A percentile compares a stretch with the other conserved stretches of the same genome.
These are phyloP conservation scores for Gonioctena quinquepunctata DNA, from an alignment of 1,140 invertebrate genomes.

Conservation along the genomic window DNA sequence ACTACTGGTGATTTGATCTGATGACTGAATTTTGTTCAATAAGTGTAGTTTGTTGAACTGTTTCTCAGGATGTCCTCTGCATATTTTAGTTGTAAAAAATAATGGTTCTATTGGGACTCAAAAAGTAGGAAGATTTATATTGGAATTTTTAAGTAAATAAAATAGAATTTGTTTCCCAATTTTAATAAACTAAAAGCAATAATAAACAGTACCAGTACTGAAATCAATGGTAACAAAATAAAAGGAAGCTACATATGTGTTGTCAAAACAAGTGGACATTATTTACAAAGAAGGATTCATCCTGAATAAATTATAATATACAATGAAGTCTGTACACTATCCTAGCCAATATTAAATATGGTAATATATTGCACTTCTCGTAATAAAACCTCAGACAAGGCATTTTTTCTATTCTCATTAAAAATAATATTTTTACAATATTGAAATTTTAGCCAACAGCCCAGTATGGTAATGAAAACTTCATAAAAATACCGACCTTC, in stretches of 20 bases:
- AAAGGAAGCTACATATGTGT: background rate
- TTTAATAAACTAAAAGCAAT: background rate
- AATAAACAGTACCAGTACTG: background rate
- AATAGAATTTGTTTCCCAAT: too few relatives aligned
- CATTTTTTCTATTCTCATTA: conserved; percentile 27
- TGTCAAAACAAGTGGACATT: background rate
- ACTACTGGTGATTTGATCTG: too few relatives aligned
- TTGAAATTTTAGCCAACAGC: conserved; percentile 30
- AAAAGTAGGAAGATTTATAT: too few relatives aligned
- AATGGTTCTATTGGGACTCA: too few relatives aligned
- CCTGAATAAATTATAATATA: conserved; percentile 20
- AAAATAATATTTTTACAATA: conserved; percentile 21
- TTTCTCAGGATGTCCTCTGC: too few relatives aligned
- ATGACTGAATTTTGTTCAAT: too few relatives aligned
- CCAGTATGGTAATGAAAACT: conserved; percentile 30
- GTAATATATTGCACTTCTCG: conserved; percentile 34
- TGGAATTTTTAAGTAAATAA: too few relatives aligned
- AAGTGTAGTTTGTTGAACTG: too few relatives aligned
- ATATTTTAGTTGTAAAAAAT: too few relatives aligned
- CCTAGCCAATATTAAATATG: conserved; percentile 27
- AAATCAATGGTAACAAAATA: background rate
- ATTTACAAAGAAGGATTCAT: background rate
- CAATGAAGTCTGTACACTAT: conserved; percentile 33
- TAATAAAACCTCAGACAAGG: conserved; percentile 22
- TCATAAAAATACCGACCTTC: conserved; percentile 10